phyloP scores from a whole-genome alignment of 2,113 vertebrate species.

The Ailurus styani region DNA sequence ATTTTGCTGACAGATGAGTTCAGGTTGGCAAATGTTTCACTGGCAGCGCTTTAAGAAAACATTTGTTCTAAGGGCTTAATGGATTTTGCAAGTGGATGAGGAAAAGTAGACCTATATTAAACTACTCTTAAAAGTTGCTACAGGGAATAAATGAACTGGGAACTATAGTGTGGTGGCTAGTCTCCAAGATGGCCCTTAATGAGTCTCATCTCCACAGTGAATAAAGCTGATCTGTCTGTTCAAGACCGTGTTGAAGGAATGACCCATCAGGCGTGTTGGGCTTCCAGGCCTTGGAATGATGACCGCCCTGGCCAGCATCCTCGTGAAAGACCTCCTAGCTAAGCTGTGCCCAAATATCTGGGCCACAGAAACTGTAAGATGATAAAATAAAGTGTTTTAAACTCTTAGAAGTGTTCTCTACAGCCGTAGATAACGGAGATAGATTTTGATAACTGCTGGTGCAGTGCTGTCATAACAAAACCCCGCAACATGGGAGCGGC shows the following conservation, averaged over 20 bases:
- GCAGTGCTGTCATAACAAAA: not conserved
- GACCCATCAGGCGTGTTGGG: not conserved
- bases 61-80: not conserved
- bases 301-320: not conserved
- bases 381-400: not conserved
- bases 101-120: not conserved
- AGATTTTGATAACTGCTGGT: not conserved
- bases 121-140: not conserved
- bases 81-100: not conserved
- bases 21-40: not conserved
- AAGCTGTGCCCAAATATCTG: not conserved
- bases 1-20: slow-evolving; percentile 7
- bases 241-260: not conserved
- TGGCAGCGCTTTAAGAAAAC: not conserved
- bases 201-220: not conserved
- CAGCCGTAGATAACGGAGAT: not conserved
- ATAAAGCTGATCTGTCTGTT: not conserved
- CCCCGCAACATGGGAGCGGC: not conserved
- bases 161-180: not conserved
- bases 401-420: not conserved
- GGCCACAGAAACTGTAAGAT: not conserved
- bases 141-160: not conserved
- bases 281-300: not conserved
- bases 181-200: not conserved
- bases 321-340: not conserved